Evolutionary conservation across 2,888 invertebrate species (phyloP).

Genomic region (Lasioglossum marginatum): DNA sequence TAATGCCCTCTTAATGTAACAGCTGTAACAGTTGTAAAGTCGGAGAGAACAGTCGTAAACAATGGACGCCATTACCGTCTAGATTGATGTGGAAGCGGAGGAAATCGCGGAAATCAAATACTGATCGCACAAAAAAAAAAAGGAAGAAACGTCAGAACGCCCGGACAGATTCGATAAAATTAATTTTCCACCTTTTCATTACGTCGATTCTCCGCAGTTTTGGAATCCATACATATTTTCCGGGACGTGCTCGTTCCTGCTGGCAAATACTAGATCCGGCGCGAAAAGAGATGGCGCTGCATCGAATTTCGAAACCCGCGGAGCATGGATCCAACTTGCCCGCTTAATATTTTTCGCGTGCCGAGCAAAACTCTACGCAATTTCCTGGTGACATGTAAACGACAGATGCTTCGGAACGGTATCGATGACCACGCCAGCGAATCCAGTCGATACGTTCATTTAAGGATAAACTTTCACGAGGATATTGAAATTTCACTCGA

Average conservation of each 20-base stretch:
- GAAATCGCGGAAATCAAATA: neutral
- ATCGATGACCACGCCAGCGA: constrained; percentile 11
- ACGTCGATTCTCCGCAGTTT: neutral
- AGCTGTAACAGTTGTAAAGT: constrained; percentile 6
- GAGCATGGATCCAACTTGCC: constrained; percentile 4
- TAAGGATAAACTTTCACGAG: neutral
- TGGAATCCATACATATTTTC: neutral
- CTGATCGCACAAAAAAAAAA: neutral
- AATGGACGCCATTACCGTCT: neutral
- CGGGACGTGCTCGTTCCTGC: neutral
- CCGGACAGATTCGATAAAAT: neutral
- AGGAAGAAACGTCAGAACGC: neutral
- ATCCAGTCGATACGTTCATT: neutral
- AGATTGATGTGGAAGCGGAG: neutral
- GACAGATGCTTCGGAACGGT: constrained; percentile 56
- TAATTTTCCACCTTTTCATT: neutral
- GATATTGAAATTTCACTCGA: constrained; percentile 30
- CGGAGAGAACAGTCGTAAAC: neutral
- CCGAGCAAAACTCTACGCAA: constrained; percentile 26
- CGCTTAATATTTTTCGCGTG: constrained; percentile 28
- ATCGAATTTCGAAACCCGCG: constrained; percentile 31
- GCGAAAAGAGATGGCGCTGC: neutral
- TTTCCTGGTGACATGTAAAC: constrained; percentile 37
- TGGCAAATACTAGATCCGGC: constrained; percentile 1
- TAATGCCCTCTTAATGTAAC: neutral